Conservation (phyloP, 2,797 vertebrate species). For the Lepilemur septentrionalis region DNA sequence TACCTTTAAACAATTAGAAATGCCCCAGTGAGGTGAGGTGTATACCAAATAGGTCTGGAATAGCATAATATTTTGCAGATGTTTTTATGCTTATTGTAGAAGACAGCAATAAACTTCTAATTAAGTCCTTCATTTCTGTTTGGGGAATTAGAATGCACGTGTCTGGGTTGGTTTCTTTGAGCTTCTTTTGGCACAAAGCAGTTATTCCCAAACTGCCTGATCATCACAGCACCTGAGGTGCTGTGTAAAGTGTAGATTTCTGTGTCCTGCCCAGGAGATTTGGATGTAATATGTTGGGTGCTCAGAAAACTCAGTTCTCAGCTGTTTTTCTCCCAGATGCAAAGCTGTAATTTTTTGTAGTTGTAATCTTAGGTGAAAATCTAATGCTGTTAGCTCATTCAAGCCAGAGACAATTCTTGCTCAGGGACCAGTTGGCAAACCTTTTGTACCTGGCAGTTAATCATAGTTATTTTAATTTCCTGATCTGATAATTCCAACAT, state of each 20-base stretch:
- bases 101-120: not conserved
- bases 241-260: not conserved
- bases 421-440: not conserved
- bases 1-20: not conserved
- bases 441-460: not conserved
- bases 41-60: not conserved
- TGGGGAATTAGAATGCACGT: not conserved
- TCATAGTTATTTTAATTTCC: not conserved
- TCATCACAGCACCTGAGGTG: not conserved
- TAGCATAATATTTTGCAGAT: slow-evolving; percentile 9
- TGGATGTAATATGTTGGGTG: not conserved
- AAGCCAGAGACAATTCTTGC: slow-evolving; percentile 22
- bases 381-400: not conserved
- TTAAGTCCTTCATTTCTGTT: not conserved
- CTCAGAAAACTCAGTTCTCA: not conserved
- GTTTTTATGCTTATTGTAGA: not conserved
- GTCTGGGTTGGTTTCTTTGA: not conserved
- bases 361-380: slow-evolving; percentile 19
- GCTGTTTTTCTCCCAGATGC: not conserved
- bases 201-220: not conserved
- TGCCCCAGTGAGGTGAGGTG: not conserved
- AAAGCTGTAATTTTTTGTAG: not conserved
- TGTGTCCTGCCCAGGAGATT: not conserved
- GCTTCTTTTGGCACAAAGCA: not conserved
- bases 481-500: not conserved